Percentiles rank a stretch among this genome's conserved stretches.
Conservation (phyloP, 2,797 vertebrate species). For the Rhadinocentrus ornatus region DNA sequence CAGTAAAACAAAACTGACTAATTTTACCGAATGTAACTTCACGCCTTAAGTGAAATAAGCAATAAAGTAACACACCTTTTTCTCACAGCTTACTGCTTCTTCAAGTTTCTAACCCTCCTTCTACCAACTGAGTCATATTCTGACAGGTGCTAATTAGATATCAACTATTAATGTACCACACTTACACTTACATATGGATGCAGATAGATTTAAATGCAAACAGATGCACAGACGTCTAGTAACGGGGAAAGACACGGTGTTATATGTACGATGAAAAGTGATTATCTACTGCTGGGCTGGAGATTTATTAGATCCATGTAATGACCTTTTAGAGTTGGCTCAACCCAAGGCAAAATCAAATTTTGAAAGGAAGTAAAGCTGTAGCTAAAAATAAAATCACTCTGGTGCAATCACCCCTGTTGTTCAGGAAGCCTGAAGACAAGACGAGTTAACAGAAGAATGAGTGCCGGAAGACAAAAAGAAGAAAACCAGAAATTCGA, state of each 20-base stretch:
- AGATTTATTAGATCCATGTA: constrained; percentile 37
- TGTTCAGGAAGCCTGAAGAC: neutral
- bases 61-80: neutral
- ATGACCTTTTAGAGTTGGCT: constrained; percentile 35
- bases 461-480: neutral
- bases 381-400: constrained; percentile 23
- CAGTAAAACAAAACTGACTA: neutral
- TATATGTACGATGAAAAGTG: neutral
- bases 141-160: constrained; percentile 38
- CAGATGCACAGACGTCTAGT: neutral
- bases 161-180: constrained; percentile 16
- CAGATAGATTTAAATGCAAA: constrained; percentile 10
- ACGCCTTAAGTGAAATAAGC: neutral
- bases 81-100: neutral
- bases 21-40: neutral
- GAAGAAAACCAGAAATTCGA: neutral
- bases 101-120: constrained; percentile 9
- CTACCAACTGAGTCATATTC: constrained; percentile 6
- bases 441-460: neutral
- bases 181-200: neutral
- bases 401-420: neutral
- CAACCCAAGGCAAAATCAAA: constrained; percentile 29
- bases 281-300: neutral
- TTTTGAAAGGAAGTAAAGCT: constrained; percentile 17
- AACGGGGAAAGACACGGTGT: neutral